These are phyloP conservation scores for Toxonevra muliebris DNA, from an alignment of 2,888 invertebrate genomes.

Conservation along the genomic window DNA sequence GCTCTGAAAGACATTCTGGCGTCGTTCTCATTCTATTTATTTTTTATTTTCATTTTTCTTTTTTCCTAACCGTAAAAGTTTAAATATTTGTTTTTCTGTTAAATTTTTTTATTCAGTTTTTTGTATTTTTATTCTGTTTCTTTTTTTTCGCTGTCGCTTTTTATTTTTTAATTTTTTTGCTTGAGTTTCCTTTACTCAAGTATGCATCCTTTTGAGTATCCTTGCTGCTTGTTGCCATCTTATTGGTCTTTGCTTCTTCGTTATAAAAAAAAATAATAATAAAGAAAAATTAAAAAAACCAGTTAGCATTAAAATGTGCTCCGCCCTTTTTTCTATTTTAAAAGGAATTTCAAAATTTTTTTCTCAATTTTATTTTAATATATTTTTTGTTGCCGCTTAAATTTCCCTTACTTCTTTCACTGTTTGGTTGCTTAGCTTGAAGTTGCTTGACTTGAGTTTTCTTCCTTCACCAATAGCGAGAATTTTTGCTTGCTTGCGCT, in stretches of 20 bases:
- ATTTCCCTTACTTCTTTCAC: conserved; percentile 23
- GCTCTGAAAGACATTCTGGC: neutral
- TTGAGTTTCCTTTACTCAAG: conserved; percentile 25
- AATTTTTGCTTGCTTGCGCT: no score
- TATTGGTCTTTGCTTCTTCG: conserved; percentile 49
- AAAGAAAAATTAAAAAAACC: conserved; percentile 31
- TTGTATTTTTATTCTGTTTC: neutral
- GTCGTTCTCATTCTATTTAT: conserved; percentile 1
- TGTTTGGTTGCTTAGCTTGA: conserved; percentile 36
- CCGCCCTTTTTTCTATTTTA: conserved; percentile 58
- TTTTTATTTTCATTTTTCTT: neutral
- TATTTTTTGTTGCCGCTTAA: conserved; percentile 28
- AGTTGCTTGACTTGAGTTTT: conserved; percentile 51
- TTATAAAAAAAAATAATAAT: conserved; percentile 32
- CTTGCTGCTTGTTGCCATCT: conserved; percentile 41
- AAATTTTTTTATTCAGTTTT: neutral
- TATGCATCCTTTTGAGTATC: conserved; percentile 13
- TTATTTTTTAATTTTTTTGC: conserved; percentile 50
- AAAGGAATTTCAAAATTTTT: conserved; percentile 17
- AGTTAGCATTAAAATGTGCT: conserved; percentile 54
- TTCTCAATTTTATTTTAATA: conserved; percentile 54
- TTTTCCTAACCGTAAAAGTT: conserved; percentile 6
- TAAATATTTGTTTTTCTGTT: conserved; percentile 23
- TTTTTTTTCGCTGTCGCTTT: neutral
- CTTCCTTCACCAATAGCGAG: conserved; percentile 25